These are phyloP conservation scores for Cotesia congregata DNA, from an alignment of 2,888 invertebrate species.

Conservation along the genomic window DNA sequence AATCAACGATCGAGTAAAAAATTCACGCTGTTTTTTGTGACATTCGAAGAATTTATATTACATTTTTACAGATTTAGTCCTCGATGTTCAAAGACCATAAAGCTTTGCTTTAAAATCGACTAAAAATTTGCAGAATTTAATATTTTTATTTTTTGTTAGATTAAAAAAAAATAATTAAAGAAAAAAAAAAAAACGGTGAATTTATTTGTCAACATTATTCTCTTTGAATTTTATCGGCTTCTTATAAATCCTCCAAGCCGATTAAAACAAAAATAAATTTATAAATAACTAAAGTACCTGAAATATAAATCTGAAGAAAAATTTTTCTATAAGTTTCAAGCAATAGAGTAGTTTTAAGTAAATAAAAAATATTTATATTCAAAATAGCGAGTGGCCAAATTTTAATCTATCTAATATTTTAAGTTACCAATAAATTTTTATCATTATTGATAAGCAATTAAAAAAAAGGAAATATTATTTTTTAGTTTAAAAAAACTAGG, in stretches of 20 bases:
- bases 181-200: background rate
- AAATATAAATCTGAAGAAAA: background rate
- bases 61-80: background rate
- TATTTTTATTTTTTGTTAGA: background rate
- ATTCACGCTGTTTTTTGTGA: background rate
- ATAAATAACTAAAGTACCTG: background rate
- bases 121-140: background rate
- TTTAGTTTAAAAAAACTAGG: constrained; percentile 2
- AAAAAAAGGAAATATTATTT: background rate
- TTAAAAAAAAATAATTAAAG: no score
- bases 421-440: no score
- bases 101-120: background rate
- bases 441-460: no score
- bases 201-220: background rate
- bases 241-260: background rate
- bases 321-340: background rate
- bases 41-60: background rate
- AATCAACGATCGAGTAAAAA: background rate
- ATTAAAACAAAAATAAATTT: background rate
- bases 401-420: no score
- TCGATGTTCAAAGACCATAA: background rate
- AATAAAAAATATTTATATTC: no score
- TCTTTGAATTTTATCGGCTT: background rate
- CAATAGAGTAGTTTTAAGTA: background rate
- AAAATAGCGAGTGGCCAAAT: no score